Percentiles rank a stretch among this genome's conserved stretches.
Conservation (phyloP, 2,797 vertebrate genomes). For the Eremophila alpestris region DNA sequence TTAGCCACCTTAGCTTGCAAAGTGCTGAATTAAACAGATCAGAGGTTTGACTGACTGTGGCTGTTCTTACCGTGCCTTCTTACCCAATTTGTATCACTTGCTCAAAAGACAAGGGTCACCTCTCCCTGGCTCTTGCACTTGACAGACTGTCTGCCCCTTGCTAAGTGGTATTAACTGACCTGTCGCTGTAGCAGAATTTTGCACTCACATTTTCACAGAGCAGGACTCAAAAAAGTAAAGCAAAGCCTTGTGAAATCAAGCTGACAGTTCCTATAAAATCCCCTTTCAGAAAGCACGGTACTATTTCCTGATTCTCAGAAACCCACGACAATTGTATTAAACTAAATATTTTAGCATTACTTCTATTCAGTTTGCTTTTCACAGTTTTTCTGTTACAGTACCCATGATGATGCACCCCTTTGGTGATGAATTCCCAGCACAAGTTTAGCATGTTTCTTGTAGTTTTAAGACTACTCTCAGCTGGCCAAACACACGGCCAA, state of each 20-base stretch:
- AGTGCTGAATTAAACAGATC: neutral
- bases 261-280: slow-evolving; percentile 4
- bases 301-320: neutral
- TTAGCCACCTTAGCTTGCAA: neutral
- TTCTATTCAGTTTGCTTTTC: neutral
- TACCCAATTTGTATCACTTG: neutral
- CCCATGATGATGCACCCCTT: neutral
- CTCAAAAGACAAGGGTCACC: neutral
- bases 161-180: neutral
- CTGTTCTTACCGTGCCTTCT: neutral
- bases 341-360: neutral
- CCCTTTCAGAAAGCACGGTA: neutral
- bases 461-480: neutral
- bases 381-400: neutral
- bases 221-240: neutral
- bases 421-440: neutral
- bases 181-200: neutral
- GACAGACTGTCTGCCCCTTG: neutral
- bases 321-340: neutral
- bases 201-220: neutral
- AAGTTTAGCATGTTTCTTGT: neutral
- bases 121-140: neutral
- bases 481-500: neutral
- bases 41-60: neutral
- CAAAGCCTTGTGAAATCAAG: slow-evolving; percentile 6